Evolutionary conservation across 2,888 invertebrate genomes (phyloP).

Genomic region (Petrolisthes manimaculis): DNA sequence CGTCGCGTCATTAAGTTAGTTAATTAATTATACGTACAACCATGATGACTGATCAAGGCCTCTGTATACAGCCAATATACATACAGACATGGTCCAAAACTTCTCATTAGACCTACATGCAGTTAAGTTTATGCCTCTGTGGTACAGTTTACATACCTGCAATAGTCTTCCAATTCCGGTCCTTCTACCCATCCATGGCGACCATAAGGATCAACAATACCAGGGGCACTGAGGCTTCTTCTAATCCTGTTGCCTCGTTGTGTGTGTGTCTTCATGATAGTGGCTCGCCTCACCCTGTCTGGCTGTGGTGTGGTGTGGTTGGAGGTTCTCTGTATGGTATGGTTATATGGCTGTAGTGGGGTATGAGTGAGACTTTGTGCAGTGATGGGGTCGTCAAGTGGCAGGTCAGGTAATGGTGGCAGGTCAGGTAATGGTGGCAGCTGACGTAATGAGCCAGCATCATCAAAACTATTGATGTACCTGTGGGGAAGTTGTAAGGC

Average conservation of each 20-base stretch:
- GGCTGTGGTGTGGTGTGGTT: background rate
- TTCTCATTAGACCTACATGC: too few species aligned
- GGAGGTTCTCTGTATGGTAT: background rate
- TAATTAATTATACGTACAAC: too few species aligned
- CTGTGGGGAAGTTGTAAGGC: too few species aligned
- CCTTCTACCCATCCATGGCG: conserved; percentile 61
- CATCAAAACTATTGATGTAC: too few species aligned
- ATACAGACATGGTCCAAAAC: too few species aligned
- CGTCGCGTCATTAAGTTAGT: too few species aligned
- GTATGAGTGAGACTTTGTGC: too few species aligned
- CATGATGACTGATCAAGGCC: too few species aligned
- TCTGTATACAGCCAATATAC: too few species aligned
- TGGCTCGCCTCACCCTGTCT: background rate
- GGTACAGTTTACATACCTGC: conserved; percentile 44
- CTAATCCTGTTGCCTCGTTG: conserved; percentile 8
- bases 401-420: background rate
- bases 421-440: conserved; percentile 3
- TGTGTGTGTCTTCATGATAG: conserved; percentile 15
- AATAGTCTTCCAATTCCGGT: conserved; percentile 62
- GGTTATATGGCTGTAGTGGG: background rate
- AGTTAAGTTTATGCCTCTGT: too few species aligned
- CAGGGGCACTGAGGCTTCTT: conserved; percentile 28
- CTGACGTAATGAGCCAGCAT: background rate
- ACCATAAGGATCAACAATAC: conserved; percentile 46
- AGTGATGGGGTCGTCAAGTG: background rate